These are phyloP conservation scores for Actenoides hombroni DNA, from an alignment of 2,113 vertebrate species.

Conservation along the genomic window DNA sequence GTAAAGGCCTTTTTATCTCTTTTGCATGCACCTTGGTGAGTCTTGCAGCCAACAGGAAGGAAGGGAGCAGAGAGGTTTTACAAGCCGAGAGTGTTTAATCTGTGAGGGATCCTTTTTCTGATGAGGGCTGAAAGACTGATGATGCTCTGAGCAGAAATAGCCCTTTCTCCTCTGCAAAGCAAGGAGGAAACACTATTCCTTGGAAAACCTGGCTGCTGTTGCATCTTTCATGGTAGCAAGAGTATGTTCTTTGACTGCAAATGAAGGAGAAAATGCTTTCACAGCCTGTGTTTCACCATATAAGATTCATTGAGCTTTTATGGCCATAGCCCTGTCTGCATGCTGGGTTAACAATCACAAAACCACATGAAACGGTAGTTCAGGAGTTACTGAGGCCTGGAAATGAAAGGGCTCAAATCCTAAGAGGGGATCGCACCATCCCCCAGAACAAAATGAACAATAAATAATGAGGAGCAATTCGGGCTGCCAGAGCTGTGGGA, in stretches of 20 bases:
- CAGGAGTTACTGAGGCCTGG: slow-evolving; percentile 73
- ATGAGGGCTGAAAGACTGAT: not conserved
- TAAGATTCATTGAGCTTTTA: slow-evolving; percentile 77
- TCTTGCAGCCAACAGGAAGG: not conserved
- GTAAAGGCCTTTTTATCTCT: slow-evolving; percentile 65
- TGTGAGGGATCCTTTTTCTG: not conserved
- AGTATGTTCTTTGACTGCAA: slow-evolving; percentile 70
- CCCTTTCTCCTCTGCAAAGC: slow-evolving; percentile 41
- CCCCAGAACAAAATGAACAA: slow-evolving; percentile 60
- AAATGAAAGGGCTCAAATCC: slow-evolving; percentile 76
- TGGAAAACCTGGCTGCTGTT: slow-evolving; percentile 60
- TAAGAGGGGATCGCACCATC: slow-evolving; percentile 52
- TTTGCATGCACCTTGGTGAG: not conserved
- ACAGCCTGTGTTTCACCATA: slow-evolving; percentile 34
- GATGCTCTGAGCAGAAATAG: slow-evolving; percentile 8
- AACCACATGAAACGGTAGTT: slow-evolving; percentile 74
- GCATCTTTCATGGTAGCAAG: slow-evolving; percentile 6
- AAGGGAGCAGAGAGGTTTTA: not conserved
- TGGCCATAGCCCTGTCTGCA: slow-evolving; percentile 54
- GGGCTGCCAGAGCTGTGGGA: slow-evolving; percentile 37
- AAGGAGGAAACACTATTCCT: slow-evolving; percentile 48
- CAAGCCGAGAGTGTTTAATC: not conserved
- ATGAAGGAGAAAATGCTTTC: slow-evolving; percentile 76
- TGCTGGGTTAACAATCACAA: slow-evolving; percentile 80
- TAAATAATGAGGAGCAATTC: slow-evolving; percentile 68